These are phyloP conservation scores for Caenorhabditis macrosperma DNA, from an alignment of 2,888 invertebrate species.

Conservation along the genomic window DNA sequence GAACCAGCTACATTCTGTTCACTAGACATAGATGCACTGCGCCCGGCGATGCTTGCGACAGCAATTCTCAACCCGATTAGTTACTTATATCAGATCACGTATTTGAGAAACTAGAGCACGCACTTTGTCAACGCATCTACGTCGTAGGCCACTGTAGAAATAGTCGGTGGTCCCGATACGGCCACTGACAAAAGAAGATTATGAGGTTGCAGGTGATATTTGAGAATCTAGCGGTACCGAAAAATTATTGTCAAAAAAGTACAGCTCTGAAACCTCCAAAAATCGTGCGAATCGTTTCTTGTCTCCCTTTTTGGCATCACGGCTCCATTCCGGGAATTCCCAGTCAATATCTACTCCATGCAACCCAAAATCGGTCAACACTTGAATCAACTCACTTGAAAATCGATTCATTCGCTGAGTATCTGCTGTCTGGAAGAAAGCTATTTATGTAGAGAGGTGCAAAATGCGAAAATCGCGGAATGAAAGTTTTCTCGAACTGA, in stretches of 20 bases:
- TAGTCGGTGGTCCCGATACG: slow-evolving; percentile 87
- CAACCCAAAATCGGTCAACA: slow-evolving; percentile 51
- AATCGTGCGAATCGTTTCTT: slow-evolving; percentile 54
- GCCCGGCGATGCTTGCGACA: too few relatives aligned
- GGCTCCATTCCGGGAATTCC: slow-evolving; percentile 79
- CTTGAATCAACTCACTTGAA: slow-evolving; percentile 16
- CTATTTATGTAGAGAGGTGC: too few relatives aligned
- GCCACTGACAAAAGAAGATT: slow-evolving; percentile 70
- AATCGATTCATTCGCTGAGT: neutral
- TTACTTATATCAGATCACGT: too few relatives aligned
- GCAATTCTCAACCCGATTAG: too few relatives aligned
- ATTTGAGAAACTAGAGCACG: too few relatives aligned
- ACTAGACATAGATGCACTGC: too few relatives aligned
- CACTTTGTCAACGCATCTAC: slow-evolving; percentile 84
- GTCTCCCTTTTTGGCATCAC: slow-evolving; percentile 66
- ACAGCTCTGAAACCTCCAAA: slow-evolving; percentile 62
- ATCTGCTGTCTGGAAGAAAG: too few relatives aligned
- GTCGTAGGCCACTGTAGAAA: slow-evolving; percentile 88
- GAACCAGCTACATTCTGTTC: too few relatives aligned
- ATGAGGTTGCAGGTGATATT: slow-evolving; percentile 6
- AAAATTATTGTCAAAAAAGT: neutral
- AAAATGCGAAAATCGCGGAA: too few relatives aligned
- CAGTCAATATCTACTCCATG: slow-evolving; percentile 78
- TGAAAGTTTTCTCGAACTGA: too few relatives aligned
- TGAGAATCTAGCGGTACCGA: slow-evolving; percentile 63